These are phyloP conservation scores for Bimastos eiseni DNA, from an alignment of 2,888 invertebrate species.

Conservation along the genomic window DNA sequence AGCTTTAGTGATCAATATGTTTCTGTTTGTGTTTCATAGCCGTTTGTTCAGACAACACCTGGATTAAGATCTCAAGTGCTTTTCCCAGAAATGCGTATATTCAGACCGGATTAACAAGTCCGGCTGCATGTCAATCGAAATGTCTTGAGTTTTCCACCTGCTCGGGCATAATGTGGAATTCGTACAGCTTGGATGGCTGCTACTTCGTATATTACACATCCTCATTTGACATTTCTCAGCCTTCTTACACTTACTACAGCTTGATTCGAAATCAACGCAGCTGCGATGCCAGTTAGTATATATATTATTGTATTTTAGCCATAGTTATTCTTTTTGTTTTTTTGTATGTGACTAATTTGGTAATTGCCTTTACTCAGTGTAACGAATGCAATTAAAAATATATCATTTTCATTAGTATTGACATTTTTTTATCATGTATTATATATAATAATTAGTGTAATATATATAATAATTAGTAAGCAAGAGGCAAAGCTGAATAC, in stretches of 20 bases:
- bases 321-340: background rate
- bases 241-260: background rate
- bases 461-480: too few relatives aligned
- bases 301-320: background rate
- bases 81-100: background rate
- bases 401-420: too few relatives aligned
- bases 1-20: background rate
- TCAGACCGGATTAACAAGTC: background rate
- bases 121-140: background rate
- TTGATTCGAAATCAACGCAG: background rate
- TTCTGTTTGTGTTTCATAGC: background rate
- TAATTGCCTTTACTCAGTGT: background rate
- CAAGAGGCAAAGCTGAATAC: too few relatives aligned
- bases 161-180: background rate
- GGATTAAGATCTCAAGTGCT: background rate
- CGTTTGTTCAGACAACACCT: background rate
- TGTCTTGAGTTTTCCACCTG: background rate
- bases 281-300: background rate
- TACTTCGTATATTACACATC: background rate
- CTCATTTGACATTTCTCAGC: background rate
- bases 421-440: too few relatives aligned
- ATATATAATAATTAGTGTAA: too few relatives aligned
- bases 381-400: too few relatives aligned
- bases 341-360: background rate
- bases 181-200: background rate